Evolutionary conservation across 92 coral and sea anemone genomes (phyloP).

Genomic region (Porites lobata): DNA sequence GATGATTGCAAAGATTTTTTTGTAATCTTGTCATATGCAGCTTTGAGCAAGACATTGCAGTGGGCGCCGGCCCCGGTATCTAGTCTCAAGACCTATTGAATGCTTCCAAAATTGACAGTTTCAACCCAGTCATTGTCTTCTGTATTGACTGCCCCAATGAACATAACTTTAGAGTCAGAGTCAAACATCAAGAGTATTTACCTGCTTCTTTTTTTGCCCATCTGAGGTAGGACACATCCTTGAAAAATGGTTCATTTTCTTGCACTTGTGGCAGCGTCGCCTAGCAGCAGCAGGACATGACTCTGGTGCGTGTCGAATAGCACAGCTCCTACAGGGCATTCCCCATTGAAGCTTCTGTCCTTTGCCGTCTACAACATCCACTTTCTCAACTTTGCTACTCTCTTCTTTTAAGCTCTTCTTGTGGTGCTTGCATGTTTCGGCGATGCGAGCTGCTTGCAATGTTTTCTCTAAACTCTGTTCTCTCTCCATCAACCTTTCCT

Average conservation of each 20-base stretch:
- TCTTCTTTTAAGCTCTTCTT: slow-evolving; percentile 25
- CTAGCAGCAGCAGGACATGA: too few species aligned
- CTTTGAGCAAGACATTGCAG: slow-evolving; percentile 48
- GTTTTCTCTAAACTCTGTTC: background rate
- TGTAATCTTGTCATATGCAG: slow-evolving; percentile 38
- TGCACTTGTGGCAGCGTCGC: background rate
- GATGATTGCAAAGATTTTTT: slow-evolving; percentile 24
- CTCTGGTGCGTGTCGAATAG: slow-evolving; percentile 10
- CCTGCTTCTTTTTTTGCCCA: background rate
- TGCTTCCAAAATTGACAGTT: slow-evolving; percentile 10
- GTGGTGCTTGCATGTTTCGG: slow-evolving; percentile 47
- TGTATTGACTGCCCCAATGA: too few species aligned
- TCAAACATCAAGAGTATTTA: background rate
- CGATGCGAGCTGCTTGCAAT: slow-evolving; percentile 45
- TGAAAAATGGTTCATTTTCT: slow-evolving; percentile 43
- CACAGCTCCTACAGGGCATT: slow-evolving; percentile 44
- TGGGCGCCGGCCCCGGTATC: slow-evolving; percentile 33
- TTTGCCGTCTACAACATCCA: too few species aligned
- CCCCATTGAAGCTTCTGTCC: background rate
- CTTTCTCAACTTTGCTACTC: too few species aligned
- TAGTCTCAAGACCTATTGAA: slow-evolving; percentile 29
- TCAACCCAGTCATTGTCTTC: slow-evolving; percentile 28
- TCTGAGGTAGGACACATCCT: slow-evolving; percentile 31
- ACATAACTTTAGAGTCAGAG: slow-evolving; percentile 18
- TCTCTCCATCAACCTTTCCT: background rate